Conservation (phyloP, 2,113 vertebrate genomes). For the Syngnathoides biaculeatus region DNA sequence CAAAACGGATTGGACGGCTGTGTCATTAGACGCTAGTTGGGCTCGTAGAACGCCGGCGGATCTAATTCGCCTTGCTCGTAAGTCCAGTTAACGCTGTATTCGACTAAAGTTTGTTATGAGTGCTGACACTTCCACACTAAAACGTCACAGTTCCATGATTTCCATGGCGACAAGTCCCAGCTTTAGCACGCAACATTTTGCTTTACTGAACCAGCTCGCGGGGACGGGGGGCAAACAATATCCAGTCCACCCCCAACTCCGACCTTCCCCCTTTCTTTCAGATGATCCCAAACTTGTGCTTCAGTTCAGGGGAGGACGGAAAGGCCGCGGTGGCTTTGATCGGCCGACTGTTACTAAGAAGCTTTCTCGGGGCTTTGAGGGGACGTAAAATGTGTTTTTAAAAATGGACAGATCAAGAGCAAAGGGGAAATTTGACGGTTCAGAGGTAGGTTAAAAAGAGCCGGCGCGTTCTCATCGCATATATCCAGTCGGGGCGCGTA, state of each 20-base stretch:
- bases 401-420: conserved; percentile 71
- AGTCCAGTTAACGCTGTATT: no score
- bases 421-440: conserved; percentile 69
- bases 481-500: conserved; percentile 66
- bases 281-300: conserved; percentile 73
- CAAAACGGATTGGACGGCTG: no score
- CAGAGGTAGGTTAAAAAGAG: conserved; percentile 67
- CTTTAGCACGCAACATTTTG: conserved; percentile 53
- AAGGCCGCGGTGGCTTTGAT: conserved; percentile 74
- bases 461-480: conserved; percentile 61
- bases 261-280: conserved; percentile 42
- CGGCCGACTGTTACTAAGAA: conserved; percentile 79
- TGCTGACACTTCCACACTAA: background rate
- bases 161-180: conserved; percentile 29
- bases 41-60: no score
- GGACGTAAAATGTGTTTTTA: conserved; percentile 62
- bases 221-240: conserved; percentile 69
- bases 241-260: conserved; percentile 37
- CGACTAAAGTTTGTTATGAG: no score
- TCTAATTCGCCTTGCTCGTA: no score
- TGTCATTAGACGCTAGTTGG: no score
- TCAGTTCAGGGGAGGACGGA: conserved; percentile 69
- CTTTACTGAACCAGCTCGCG: conserved; percentile 57
- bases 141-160: conserved; percentile 1
- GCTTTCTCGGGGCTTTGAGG: conserved; percentile 73